Conservation (phyloP, 37 sponge, comb jelly and placozoan species). For the Beroe forskalii region DNA sequence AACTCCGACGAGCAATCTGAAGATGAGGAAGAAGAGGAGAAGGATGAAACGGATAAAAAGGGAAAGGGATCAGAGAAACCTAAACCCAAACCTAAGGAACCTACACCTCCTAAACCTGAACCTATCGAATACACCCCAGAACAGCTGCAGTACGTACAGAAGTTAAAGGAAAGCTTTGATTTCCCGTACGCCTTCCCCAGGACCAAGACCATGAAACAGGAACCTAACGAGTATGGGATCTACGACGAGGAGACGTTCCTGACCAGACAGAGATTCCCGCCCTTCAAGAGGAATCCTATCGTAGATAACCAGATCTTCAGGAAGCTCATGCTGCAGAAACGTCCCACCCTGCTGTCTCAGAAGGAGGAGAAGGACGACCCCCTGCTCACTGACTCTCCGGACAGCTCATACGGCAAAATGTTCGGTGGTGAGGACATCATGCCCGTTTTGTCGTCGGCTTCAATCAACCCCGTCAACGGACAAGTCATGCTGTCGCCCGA, state of each 20-base stretch:
- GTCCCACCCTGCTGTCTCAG: neutral
- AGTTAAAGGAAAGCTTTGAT: constrained; percentile 55
- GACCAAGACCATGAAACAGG: constrained; percentile 11
- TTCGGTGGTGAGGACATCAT: neutral
- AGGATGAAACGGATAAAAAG: neutral
- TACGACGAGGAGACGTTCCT: constrained; percentile 44
- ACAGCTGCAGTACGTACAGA: constrained; percentile 54
- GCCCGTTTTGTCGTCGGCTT: neutral
- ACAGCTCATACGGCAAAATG: neutral
- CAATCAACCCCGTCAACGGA: neutral
- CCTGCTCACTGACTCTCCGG: neutral
- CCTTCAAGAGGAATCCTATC: constrained; percentile 25
- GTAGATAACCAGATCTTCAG: constrained; percentile 52
- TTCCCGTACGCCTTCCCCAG: constrained; percentile 53
- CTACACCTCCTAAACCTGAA: constrained; percentile 17
- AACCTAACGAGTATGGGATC: constrained; percentile 12
- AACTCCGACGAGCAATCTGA: neutral
- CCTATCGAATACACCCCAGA: constrained; percentile 51
- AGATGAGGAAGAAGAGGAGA: neutral
- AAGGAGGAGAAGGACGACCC: neutral
- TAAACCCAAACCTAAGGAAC: constrained; percentile 1
- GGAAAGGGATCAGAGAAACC: neutral
- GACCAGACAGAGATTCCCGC: neutral
- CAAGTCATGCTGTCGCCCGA: neutral
- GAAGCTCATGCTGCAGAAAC: constrained; percentile 28